These are phyloP conservation scores for Pteromalus puparum DNA, from an alignment of 1,140 invertebrate species.

Conservation along the genomic window DNA sequence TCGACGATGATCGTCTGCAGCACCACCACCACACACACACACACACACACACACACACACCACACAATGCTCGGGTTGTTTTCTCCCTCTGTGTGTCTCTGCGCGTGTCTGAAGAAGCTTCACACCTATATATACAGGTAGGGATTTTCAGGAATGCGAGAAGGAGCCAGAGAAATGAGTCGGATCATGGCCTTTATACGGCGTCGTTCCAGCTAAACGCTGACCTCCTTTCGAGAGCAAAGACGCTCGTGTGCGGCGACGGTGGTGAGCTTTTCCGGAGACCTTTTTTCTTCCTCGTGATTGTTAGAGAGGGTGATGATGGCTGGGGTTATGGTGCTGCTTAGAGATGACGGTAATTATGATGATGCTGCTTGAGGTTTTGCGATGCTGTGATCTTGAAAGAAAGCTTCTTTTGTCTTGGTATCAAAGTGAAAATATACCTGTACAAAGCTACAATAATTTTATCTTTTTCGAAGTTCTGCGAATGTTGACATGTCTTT, in stretches of 20 bases:
- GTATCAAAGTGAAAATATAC: too few relatives aligned
- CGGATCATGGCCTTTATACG: constrained; percentile 9
- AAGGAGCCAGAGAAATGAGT: not conserved
- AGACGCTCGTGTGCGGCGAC: too few relatives aligned
- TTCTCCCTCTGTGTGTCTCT: not conserved
- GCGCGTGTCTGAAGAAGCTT: not conserved
- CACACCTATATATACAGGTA: not conserved
- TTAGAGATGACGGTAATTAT: not conserved
- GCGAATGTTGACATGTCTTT: too few relatives aligned
- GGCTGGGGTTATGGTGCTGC: not conserved
- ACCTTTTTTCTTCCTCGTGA: not conserved
- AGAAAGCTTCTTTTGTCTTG: too few relatives aligned
- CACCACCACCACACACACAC: not conserved
- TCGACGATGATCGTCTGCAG: not conserved
- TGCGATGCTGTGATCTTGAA: not conserved
- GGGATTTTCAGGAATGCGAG: constrained; percentile 4
- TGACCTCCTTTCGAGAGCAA: not conserved
- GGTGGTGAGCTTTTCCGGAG: not conserved
- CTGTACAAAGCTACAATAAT: too few relatives aligned
- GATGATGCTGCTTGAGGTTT: not conserved
- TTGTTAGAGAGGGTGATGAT: not conserved
- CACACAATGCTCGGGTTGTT: not conserved
- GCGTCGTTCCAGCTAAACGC: constrained; percentile 1
- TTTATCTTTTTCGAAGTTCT: too few relatives aligned
- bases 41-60: too few relatives aligned